Evolutionary conservation across 2,888 invertebrate genomes (phyloP), one percentile per base, ranked within the genome.

Genomic region (Ichneumon xanthorius): DNA sequence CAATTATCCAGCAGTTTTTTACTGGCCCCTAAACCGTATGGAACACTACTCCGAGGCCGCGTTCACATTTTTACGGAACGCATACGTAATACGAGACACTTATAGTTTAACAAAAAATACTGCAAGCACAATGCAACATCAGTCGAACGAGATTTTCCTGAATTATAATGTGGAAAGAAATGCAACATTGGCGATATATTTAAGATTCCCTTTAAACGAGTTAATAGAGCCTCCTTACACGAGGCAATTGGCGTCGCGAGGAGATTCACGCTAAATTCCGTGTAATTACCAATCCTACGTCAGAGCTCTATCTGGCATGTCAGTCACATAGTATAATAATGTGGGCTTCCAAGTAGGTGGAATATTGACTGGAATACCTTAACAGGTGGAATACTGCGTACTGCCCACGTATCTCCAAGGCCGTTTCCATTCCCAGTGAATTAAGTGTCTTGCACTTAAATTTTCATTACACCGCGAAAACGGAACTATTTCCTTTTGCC

Each of bases 361-460:
- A 72, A 58, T 67, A 61, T 73, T 72, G 26, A 50, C 61, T 37
- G 26, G 37, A 73, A 73, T 79, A 73, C 61, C 78, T 78, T 50
- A 85, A 48, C 85, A 82, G 85, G 82, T 85, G 75, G 61, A 48
- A 67, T 65, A 58, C 55, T 77, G 50, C 70, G 55, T 65, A 61
- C 48, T 11, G 68, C 55, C 78, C 67, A 71, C 82, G 78, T 71
- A 30, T 79, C 11, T 37, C 22, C 55, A 82, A 82, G 85, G 85
- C 82, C 82, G 79, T 85, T 85, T 82, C 40, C 75, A 85, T 85
- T 85, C 79, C 61, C 75, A 50, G 16, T 68, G 58, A 63, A 81
- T 79, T 78, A 71, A 82, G 75, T 55, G 63, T 7, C 33, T 19
- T 50, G 70, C 75, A 75, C 75, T 85, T 75, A 50, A 70, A 50